Percentiles rank a stretch among this genome's conserved stretches.
Evolutionary conservation across 2,113 vertebrate genomes (phyloP).

Genomic region (Neotragus moschatus): DNA sequence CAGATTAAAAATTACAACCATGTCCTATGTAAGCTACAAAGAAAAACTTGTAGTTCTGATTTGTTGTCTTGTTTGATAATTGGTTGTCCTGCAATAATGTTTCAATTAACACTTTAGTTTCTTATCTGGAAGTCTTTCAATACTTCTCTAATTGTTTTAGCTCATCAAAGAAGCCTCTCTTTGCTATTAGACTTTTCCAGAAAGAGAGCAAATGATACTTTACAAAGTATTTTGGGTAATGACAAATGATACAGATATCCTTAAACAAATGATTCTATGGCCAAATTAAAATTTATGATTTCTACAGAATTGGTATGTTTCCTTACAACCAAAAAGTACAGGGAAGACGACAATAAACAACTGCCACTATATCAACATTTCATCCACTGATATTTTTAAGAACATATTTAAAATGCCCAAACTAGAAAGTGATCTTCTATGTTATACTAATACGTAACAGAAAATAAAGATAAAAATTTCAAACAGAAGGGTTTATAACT

Average conservation of each 20-base stretch:
- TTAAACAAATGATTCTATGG: neutral
- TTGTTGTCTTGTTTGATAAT: neutral
- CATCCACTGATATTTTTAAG: neutral
- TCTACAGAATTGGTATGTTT: neutral
- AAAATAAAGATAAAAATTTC: neutral
- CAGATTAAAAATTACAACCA: neutral
- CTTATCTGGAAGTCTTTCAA: neutral
- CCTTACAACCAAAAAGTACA: neutral
- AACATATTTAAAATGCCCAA: conserved; percentile 15
- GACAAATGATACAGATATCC: neutral
- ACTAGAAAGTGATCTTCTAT: neutral
- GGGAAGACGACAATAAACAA: neutral
- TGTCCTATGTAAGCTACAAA: neutral
- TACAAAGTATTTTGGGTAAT: neutral
- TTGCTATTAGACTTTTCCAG: neutral
- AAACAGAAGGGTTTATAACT: conserved; percentile 15
- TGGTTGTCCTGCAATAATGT: neutral
- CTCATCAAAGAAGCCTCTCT: neutral
- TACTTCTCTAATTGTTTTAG: neutral
- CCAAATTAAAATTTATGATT: conserved; percentile 3
- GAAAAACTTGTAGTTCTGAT: neutral
- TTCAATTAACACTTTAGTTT: conserved; percentile 2
- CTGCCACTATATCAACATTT: neutral
- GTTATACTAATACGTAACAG: neutral
- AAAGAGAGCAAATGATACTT: neutral